Evolutionary conservation across 2,888 invertebrate species (phyloP), one percentile per base, ranked within the genome.

Genomic region (Tachystola acroxantha): DNA sequence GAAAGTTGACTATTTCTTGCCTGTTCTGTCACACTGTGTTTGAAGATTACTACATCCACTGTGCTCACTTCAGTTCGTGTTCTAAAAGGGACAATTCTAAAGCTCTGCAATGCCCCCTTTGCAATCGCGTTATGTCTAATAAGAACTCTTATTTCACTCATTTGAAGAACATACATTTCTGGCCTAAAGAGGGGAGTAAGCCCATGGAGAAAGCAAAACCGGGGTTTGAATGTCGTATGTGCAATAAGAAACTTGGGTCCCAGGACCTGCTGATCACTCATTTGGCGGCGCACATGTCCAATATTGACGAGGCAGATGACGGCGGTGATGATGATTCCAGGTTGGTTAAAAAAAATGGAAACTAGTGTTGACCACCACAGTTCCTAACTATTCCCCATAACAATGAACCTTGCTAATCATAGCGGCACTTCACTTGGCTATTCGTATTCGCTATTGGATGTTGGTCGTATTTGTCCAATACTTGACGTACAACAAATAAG

Each of bases 281-380:
- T 43, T 50, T 88, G 11, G 77, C 84, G 0, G 71, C 69, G 9
- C 88, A 88, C 42, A 75, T 87, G 63, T 67, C 81, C 1, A 69
- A 75, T 34, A 64, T 68, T 4, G 77, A 79, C 7, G 72, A 70
- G 0, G 62, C 63, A 10, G 63, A 64, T 2, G 57, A 50, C 7
- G 59, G 36, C 5, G 50, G 35, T 14, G 72, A 70, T 14, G 72
- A 64, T 3, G 71, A 73, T 10, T 74, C 73, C 14, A 68, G 77
- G 80, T 82, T 66, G 10, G 24, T 32, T 20, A 4, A 3, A 16
- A 16, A 16, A 4, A 16, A 16, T 6, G 16, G n/a, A n/a, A n/a
- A n/a, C n/a, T n/a, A n/a, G n/a, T n/a, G n/a, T n/a, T n/a, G n/a
- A n/a, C n/a, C n/a, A n/a, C n/a, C n/a, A n/a, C n/a, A n/a, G n/a